Evolutionary conservation across 2,888 invertebrate species (phyloP).

Genomic region (Leucania comma): DNA sequence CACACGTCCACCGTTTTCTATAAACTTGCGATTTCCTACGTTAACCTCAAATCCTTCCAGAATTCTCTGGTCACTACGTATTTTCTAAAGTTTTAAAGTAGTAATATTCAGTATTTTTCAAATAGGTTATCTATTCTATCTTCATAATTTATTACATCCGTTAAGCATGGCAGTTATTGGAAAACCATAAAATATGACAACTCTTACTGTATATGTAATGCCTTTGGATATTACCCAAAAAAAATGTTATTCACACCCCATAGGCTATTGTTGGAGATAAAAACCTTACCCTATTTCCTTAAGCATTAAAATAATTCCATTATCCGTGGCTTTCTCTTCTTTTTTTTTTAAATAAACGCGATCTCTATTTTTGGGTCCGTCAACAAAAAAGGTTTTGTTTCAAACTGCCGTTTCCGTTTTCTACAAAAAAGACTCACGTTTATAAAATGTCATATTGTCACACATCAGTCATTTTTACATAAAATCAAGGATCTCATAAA

Average conservation of each 20-base stretch:
- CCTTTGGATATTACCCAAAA: background rate
- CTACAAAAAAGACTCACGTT: background rate
- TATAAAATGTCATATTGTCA: constrained; percentile 30
- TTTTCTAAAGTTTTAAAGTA: background rate
- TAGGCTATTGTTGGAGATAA: background rate
- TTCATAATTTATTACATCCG: background rate
- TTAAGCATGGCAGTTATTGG: constrained; percentile 4
- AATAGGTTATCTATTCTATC: background rate
- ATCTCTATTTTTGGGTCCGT: background rate
- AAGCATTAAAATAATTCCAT: background rate
- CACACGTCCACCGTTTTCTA: constrained; percentile 23
- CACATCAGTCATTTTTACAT: constrained; percentile 4
- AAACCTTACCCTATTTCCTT: background rate
- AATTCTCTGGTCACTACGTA: background rate
- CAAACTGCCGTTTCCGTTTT: background rate
- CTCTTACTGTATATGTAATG: background rate
- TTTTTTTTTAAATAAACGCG: no score
- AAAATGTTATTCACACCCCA: background rate
- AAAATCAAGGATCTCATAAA: no score
- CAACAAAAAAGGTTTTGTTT: background rate
- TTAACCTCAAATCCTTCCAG: constrained; percentile 15
- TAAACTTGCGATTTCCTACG: constrained; percentile 37
- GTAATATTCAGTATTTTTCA: background rate
- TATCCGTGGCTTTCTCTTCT: background rate
- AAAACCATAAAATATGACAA: constrained; percentile 14